Conservation (phyloP, 2,113 vertebrate species). For the Marmota flaviventris region DNA sequence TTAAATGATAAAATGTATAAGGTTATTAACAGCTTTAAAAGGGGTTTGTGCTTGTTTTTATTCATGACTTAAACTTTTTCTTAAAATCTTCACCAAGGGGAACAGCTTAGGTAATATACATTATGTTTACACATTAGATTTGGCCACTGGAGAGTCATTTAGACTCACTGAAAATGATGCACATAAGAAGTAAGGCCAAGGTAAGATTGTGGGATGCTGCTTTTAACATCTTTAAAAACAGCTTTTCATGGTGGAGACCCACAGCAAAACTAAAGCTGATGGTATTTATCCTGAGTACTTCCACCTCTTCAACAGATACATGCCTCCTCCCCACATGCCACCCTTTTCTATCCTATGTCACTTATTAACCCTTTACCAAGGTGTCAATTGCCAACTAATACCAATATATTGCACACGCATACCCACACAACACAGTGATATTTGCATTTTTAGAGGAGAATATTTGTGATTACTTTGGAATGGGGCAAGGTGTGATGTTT, state of each 20-base stretch:
- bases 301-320: neutral
- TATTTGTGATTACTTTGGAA: neutral
- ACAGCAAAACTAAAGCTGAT: conserved; percentile 18
- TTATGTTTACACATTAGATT: neutral
- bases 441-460: conserved; percentile 21
- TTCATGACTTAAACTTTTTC: conserved; percentile 55
- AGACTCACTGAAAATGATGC: neutral
- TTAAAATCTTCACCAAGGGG: neutral
- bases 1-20: conserved; percentile 16
- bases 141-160: neutral
- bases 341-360: neutral
- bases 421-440: neutral
- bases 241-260: neutral
- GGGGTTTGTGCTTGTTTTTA: neutral
- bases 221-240: neutral
- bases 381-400: neutral
- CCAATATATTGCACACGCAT: neutral
- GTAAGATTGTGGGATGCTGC: neutral
- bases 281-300: neutral
- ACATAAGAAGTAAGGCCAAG: neutral
- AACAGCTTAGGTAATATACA: conserved; percentile 24
- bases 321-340: neutral
- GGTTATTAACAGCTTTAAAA: conserved; percentile 4
- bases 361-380: conserved; percentile 20
- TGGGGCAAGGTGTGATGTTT: fast-evolving